phyloP scores from a whole-genome alignment of 2,888 invertebrate genomes.

The Psococerastis gibbosa region DNA sequence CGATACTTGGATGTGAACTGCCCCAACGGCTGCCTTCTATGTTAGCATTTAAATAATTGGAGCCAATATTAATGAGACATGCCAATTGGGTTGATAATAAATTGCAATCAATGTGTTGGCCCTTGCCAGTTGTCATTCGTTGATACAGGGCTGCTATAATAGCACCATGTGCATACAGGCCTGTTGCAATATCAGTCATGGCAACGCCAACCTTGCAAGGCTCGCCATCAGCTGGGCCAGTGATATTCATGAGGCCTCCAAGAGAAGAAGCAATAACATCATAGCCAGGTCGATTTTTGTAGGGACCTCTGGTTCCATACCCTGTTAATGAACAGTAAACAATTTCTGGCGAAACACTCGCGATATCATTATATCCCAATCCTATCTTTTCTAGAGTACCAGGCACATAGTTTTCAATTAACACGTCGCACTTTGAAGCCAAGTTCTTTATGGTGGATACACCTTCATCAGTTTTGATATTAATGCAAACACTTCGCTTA shows the following conservation, averaged over 20 bases:
- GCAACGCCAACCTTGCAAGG: conserved; percentile 88
- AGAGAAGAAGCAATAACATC: conserved; percentile 89
- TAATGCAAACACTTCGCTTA: conserved; percentile 78
- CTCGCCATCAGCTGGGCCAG: conserved; percentile 63
- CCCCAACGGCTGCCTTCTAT: conserved; percentile 48
- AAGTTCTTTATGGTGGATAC: conserved; percentile 45
- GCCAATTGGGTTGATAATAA: conserved; percentile 85
- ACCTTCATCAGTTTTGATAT: conserved; percentile 55
- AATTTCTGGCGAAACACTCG: conserved; percentile 48
- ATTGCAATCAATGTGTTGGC: conserved; percentile 87
- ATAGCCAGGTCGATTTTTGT: conserved; percentile 74
- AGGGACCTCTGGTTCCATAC: conserved; percentile 76
- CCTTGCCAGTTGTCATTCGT: conserved; percentile 52
- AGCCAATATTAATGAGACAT: conserved; percentile 70
- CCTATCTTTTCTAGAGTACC: conserved; percentile 60
- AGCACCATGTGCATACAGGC: conserved; percentile 85
- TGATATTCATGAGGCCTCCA: conserved; percentile 76
- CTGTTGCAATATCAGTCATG: conserved; percentile 81
- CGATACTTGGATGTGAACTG: conserved; percentile 86
- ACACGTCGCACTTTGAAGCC: conserved; percentile 58
- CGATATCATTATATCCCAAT: conserved; percentile 61
- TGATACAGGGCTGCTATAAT: conserved; percentile 79
- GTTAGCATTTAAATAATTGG: conserved; percentile 74
- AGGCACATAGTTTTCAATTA: conserved; percentile 88
- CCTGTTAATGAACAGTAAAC: conserved; percentile 91